phyloP scores from a whole-genome alignment of 1,140 invertebrate genomes.

The Lordiphosa mommai region DNA sequence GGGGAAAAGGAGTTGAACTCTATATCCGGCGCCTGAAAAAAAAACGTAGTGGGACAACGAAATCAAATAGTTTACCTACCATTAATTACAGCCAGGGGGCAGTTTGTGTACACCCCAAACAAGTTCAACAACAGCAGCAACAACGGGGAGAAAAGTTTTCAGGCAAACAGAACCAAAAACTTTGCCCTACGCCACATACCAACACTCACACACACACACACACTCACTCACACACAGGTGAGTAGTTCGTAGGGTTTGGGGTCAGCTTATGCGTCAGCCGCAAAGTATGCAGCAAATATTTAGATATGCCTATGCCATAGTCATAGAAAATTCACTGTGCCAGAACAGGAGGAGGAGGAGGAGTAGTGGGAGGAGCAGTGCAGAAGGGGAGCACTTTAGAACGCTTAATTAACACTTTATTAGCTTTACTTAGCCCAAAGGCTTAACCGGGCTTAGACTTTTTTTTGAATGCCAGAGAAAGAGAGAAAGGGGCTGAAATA shows the following conservation, averaged over 20 bases:
- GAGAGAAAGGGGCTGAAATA: neutral
- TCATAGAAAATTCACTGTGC: neutral
- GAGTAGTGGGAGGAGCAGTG: neutral
- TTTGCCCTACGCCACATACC: conserved; percentile 29
- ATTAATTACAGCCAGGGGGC: conserved; percentile 56
- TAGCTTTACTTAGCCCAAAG: conserved; percentile 44
- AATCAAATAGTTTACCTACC: conserved; percentile 60
- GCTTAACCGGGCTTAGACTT: conserved; percentile 38
- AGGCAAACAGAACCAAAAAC: conserved; percentile 28
- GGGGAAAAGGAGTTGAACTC: conserved; percentile 1
- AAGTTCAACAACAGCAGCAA: conserved; percentile 3
- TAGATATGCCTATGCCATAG: conserved; percentile 43
- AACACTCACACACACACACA: neutral
- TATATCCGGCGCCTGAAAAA: conserved; percentile 20
- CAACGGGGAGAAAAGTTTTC: conserved; percentile 7
- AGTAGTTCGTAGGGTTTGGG: conserved; percentile 2
- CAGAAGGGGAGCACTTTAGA: conserved; percentile 38
- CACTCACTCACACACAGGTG: conserved; percentile 3
- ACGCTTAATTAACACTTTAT: conserved; percentile 62
- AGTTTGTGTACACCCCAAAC: conserved; percentile 28
- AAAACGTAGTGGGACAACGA: conserved; percentile 33
- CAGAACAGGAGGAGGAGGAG: neutral
- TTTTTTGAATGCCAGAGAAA: conserved; percentile 2
- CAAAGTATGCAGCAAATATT: conserved; percentile 62
- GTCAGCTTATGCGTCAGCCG: conserved; percentile 44